A percentile compares a stretch with the other conserved stretches of the same genome.
Evolutionary conservation across 1,140 invertebrate species (phyloP).

Genomic region (Bombus haemorrhoidalis): DNA sequence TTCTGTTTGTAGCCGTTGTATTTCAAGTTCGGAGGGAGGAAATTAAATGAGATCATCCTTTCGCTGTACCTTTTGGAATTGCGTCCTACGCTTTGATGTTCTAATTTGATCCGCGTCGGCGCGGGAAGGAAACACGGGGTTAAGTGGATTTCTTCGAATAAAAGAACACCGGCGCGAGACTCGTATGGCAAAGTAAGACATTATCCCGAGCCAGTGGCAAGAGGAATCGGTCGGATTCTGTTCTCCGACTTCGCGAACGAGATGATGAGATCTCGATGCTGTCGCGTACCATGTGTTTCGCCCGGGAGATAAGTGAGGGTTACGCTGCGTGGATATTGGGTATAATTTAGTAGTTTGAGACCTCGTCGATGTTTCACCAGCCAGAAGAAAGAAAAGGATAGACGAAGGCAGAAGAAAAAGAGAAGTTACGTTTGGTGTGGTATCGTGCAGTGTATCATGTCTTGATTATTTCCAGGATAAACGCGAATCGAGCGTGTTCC

Average conservation of each 20-base stretch:
- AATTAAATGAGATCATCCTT: slow-evolving; percentile 15
- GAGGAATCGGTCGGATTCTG: slow-evolving; percentile 11
- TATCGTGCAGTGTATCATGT: not conserved
- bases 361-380: slow-evolving; percentile 6
- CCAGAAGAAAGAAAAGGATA: not conserved
- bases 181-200: slow-evolving; percentile 51
- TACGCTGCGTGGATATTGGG: slow-evolving; percentile 68
- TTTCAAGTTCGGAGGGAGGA: not conserved
- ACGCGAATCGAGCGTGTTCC: not conserved
- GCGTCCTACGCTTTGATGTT: slow-evolving; percentile 55
- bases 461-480: slow-evolving; percentile 34
- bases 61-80: slow-evolving; percentile 38
- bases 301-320: slow-evolving; percentile 62
- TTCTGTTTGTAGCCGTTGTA: not conserved
- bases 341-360: slow-evolving; percentile 64
- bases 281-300: slow-evolving; percentile 65
- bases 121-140: slow-evolving; percentile 7
- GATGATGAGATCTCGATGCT: slow-evolving; percentile 60
- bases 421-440: not conserved
- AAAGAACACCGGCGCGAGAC: slow-evolving; percentile 45
- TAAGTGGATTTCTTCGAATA: slow-evolving; percentile 67
- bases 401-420: not conserved
- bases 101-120: slow-evolving; percentile 31
- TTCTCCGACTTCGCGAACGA: slow-evolving; percentile 34
- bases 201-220: slow-evolving; percentile 35